Evolutionary conservation across 2,888 invertebrate species (phyloP), one percentile per base, ranked within the genome.

Genomic region (Nomada ferruginata): DNA sequence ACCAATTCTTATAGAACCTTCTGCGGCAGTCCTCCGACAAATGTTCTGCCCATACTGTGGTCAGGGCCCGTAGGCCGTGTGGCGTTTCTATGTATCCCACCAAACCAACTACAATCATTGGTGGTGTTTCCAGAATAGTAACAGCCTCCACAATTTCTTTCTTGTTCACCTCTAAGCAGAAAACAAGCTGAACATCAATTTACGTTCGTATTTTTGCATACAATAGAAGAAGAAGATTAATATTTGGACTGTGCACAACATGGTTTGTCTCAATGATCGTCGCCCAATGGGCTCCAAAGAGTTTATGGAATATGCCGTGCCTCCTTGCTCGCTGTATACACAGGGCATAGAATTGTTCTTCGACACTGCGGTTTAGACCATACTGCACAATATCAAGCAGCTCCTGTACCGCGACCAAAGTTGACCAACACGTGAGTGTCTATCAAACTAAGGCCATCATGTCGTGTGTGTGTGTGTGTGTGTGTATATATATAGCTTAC

Each of bases 1-100:
- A 99, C 99, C 99, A 99, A 95, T 99, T 99, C 96, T 99, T 99
- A 96, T 99, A 99, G 96, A 99, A 99, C 89, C 99, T 97, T 93
- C 99, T 97, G 91, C 98, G 97, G 94, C 99, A 99, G 93, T 99
- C 99, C 94, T 99, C 99, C 60, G 98, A 98, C 94, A 99, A 96
- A 95, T 99, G 99, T 94, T 99, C 99, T 68, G 99, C 99, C 98
- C 98, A 99, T 71, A 99, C 97, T 73, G 99, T 99, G 88, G 98
- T 98, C 87, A 99, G 95, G 71, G 98, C 97, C 79, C 99, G 96
- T 84, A 99, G 96, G 91, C 99, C 99, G 94, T 98, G 98, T 65
- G 99, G 99, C 73, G 99, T 99, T 93, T 99, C 98, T 91, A 99
- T 99, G 95, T 99, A 99, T 79, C 99, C 99, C 89, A 99, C 98